Conservation (phyloP, 2,888 invertebrate species). For the Agrochola lychnidis region DNA sequence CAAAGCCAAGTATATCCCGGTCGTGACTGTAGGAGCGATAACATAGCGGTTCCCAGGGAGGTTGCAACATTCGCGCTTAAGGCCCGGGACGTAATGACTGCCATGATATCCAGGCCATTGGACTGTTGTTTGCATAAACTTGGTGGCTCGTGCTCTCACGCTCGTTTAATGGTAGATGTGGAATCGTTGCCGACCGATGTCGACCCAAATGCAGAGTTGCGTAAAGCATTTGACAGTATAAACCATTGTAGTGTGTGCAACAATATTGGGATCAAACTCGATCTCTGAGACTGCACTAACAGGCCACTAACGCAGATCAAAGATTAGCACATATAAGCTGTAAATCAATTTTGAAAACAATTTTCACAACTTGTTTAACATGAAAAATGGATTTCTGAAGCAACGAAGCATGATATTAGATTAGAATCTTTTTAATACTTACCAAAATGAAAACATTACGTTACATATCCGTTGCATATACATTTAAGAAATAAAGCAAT, state of each 20-base stretch:
- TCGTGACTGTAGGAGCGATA: conserved; percentile 84
- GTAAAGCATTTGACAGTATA: conserved; percentile 74
- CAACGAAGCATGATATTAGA: conserved; percentile 43
- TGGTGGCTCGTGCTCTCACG: conserved; percentile 77
- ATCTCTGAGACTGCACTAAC: conserved; percentile 37
- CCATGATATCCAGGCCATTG: conserved; percentile 79
- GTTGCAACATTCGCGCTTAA: conserved; percentile 79
- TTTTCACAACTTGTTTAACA: conserved; percentile 44
- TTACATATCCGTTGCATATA: conserved; percentile 24
- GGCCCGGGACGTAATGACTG: conserved; percentile 81
- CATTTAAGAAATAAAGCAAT: conserved; percentile 7
- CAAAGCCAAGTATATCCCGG: conserved; percentile 73
- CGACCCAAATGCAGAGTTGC: conserved; percentile 77
- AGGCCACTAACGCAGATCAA: conserved; percentile 33
- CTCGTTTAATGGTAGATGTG: conserved; percentile 75
- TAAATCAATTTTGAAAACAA: conserved; percentile 39
- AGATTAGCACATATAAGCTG: conserved; percentile 27
- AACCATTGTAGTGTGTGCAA: conserved; percentile 55
- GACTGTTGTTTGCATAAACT: conserved; percentile 84
- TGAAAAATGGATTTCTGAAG: conserved; percentile 44
- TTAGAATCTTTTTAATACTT: conserved; percentile 36
- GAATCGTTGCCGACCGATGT: conserved; percentile 70
- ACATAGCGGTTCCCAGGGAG: conserved; percentile 78
- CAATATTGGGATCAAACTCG: conserved; percentile 53
- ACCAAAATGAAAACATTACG: conserved; percentile 41